Evolutionary conservation across 2,888 invertebrate species (phyloP).

Genomic region (Sminthurinus aureus): DNA sequence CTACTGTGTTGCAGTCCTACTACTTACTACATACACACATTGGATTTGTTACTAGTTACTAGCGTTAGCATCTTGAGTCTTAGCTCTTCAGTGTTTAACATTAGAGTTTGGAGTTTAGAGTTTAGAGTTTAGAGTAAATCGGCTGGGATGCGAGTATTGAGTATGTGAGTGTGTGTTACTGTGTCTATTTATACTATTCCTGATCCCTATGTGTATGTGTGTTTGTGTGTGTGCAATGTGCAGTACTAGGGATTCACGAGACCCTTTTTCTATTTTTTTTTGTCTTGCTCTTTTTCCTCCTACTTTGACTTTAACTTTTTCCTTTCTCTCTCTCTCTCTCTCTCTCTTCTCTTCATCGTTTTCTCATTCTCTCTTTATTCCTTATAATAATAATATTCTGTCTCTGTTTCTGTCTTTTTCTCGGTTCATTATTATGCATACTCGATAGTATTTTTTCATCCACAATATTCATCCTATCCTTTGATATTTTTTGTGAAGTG

Average conservation of each 20-base stretch:
- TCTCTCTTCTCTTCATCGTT: neutral
- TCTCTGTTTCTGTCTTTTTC: neutral
- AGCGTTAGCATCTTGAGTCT: neutral
- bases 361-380: neutral
- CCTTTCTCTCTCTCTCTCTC: neutral
- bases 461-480: neutral
- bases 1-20: neutral
- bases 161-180: neutral
- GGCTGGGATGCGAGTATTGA: neutral
- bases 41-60: neutral
- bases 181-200: conserved; percentile 12
- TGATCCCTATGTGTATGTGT: neutral
- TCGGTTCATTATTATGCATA: neutral
- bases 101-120: neutral
- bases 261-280: conserved; percentile 28
- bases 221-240: neutral
- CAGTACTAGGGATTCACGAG: conserved; percentile 23
- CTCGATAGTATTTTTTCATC: neutral
- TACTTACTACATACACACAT: neutral
- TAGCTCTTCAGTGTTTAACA: neutral
- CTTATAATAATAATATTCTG: neutral
- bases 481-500: neutral
- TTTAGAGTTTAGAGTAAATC: too few relatives aligned
- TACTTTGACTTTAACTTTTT: neutral
- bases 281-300: conserved; percentile 5